Conservation (phyloP, 1,140 invertebrate genomes). For the Plutomurus gul region DNA sequence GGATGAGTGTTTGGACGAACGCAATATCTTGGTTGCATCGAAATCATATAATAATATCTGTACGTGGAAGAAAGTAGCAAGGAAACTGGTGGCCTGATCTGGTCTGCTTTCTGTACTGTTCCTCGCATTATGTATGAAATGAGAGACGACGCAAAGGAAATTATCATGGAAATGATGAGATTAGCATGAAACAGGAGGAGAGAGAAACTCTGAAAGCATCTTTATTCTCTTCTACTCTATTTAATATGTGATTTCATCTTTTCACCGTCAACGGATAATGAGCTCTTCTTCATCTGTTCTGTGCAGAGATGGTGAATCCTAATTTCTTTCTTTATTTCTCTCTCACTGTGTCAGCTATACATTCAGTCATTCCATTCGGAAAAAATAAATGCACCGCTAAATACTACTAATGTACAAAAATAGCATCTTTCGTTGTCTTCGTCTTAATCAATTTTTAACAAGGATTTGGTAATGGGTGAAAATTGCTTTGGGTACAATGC, state of each 20-base stretch:
- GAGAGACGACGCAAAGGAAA: slow-evolving; percentile 21
- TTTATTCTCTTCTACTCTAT: background rate
- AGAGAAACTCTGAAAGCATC: slow-evolving; percentile 6
- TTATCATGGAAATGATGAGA: slow-evolving; percentile 36
- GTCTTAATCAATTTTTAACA: too few relatives aligned
- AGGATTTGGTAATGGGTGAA: too few relatives aligned
- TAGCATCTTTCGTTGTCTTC: too few relatives aligned
- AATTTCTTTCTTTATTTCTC: background rate
- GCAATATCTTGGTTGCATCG: background rate
- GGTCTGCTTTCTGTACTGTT: background rate
- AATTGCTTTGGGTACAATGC: too few relatives aligned
- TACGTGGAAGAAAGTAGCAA: background rate
- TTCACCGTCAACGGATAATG: background rate
- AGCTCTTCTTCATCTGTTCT: slow-evolving; percentile 1
- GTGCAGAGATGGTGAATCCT: background rate
- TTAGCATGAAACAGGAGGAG: slow-evolving; percentile 28
- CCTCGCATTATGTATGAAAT: background rate
- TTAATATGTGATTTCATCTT: background rate
- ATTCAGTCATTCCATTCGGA: too few relatives aligned
- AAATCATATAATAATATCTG: background rate
- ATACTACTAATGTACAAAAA: too few relatives aligned
- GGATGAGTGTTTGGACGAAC: background rate
- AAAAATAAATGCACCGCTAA: too few relatives aligned
- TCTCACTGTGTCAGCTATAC: background rate
- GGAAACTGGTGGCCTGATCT: too few relatives aligned